A percentile compares a stretch with the other conserved stretches of the same genome.
Evolutionary conservation across 2,797 vertebrate species (phyloP).

Genomic region (Tenualosa thibaudeaui): DNA sequence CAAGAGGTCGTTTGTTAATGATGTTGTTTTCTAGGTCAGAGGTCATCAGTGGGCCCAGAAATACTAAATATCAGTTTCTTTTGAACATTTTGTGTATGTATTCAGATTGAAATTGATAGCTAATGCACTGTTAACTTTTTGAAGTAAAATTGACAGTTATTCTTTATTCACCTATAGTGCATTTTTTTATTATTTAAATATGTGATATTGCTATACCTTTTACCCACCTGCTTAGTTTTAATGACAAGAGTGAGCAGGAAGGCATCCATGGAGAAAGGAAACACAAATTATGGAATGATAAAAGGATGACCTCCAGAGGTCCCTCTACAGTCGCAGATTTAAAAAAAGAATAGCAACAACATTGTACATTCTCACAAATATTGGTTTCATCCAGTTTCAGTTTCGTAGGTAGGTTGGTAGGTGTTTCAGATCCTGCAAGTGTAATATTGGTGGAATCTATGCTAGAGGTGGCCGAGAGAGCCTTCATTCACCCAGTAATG

Average conservation of each 20-base stretch:
- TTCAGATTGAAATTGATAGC: neutral
- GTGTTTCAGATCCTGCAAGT: too few relatives aligned
- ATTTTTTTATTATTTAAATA: neutral
- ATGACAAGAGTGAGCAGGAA: constrained; percentile 11
- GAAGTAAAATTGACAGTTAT: neutral
- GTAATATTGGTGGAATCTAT: too few relatives aligned
- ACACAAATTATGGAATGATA: constrained; percentile 64
- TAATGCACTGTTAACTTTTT: neutral
- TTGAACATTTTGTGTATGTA: neutral
- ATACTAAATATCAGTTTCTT: neutral
- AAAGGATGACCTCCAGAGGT: constrained; percentile 30
- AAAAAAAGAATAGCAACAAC: neutral
- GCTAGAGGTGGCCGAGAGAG: too few relatives aligned
- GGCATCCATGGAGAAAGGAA: constrained; percentile 62
- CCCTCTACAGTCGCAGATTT: too few relatives aligned
- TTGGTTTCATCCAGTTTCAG: too few relatives aligned
- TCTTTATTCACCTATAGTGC: neutral
- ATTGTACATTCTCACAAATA: too few relatives aligned
- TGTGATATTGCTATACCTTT: too few relatives aligned
- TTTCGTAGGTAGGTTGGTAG: too few relatives aligned
- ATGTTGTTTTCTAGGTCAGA: neutral
- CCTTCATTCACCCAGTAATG: too few relatives aligned
- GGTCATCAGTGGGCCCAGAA: neutral
- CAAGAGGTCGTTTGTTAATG: neutral
- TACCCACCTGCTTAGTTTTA: too few relatives aligned